These are phyloP conservation scores for Phrynocephalus guinanensis DNA, from an alignment of 2,797 vertebrate genomes.

Conservation along the genomic window DNA sequence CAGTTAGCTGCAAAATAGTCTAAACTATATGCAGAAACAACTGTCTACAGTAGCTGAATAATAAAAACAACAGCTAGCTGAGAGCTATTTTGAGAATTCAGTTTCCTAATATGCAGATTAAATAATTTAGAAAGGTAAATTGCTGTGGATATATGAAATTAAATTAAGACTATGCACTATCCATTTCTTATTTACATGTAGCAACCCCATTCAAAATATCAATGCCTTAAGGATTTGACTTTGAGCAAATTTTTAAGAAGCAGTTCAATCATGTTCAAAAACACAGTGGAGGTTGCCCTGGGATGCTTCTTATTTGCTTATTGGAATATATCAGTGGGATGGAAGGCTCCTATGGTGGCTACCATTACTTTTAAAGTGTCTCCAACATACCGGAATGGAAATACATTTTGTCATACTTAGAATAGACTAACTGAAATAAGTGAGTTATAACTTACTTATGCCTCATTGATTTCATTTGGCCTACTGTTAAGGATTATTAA, in stretches of 20 bases:
- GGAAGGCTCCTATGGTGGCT: neutral
- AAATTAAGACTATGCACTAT: constrained; percentile 5
- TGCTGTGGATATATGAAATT: constrained; percentile 15
- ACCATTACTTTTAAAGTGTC: neutral
- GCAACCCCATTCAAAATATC: neutral
- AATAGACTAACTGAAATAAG: neutral
- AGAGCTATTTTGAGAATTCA: constrained; percentile 38
- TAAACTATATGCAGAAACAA: constrained; percentile 2
- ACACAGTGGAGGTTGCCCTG: neutral
- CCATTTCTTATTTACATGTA: neutral
- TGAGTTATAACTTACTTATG: neutral
- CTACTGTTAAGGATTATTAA: neutral
- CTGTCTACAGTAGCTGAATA: neutral
- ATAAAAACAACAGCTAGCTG: constrained; percentile 36
- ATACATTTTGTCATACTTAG: neutral
- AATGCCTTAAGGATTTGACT: neutral
- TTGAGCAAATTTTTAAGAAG: neutral
- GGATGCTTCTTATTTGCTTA: neutral
- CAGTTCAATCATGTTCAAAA: neutral
- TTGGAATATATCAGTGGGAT: neutral
- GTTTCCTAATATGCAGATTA: constrained; percentile 25
- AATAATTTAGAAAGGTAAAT: constrained; percentile 10
- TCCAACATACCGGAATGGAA: neutral
- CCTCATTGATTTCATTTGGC: neutral
- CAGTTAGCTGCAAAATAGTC: constrained; percentile 15